phyloP scores from a whole-genome alignment of 37 sponge, comb jelly and placozoan species.

The Cladorhizidae sp. region DNA sequence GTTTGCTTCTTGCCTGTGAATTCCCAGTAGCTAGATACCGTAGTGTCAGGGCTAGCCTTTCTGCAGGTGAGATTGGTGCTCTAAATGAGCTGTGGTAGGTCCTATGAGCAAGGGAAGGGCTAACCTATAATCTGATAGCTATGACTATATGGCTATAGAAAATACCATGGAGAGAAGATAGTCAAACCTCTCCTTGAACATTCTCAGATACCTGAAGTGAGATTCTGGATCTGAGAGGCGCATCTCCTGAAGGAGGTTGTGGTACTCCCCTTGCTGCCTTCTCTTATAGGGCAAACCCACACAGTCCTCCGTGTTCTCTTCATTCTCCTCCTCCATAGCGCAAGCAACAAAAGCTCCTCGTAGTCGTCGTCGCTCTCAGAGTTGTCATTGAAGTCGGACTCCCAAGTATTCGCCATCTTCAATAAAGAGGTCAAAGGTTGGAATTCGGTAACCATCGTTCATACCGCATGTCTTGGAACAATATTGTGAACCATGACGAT shows the following conservation, averaged over 20 bases:
- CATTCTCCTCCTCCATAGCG: not conserved
- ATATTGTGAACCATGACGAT: too few relatives aligned
- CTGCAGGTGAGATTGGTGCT: constrained; percentile 37
- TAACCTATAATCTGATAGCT: not conserved
- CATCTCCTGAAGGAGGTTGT: constrained; percentile 41
- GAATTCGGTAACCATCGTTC: too few relatives aligned
- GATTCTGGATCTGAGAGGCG: constrained; percentile 11
- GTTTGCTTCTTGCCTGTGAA: constrained; percentile 15
- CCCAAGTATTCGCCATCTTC: too few relatives aligned
- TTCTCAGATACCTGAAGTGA: constrained; percentile 23
- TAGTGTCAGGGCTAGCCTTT: constrained; percentile 51
- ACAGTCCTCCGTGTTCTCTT: constrained; percentile 3
- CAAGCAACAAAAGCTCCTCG: too few relatives aligned
- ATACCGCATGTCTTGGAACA: too few relatives aligned
- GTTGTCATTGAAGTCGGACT: too few relatives aligned
- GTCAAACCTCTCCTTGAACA: constrained; percentile 47
- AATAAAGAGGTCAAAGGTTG: too few relatives aligned
- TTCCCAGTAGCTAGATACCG: constrained; percentile 33
- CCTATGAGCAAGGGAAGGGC: not conserved
- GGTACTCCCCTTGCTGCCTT: constrained; percentile 34
- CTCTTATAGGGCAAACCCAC: constrained; percentile 35
- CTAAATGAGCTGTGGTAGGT: not conserved
- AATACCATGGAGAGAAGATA: constrained; percentile 17
- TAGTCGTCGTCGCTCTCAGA: too few relatives aligned
- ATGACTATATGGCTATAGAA: not conserved